Evolutionary conservation across 2,888 invertebrate genomes (phyloP), one percentile per base, ranked within the genome.

Genomic region (Machimus atricapillus): DNA sequence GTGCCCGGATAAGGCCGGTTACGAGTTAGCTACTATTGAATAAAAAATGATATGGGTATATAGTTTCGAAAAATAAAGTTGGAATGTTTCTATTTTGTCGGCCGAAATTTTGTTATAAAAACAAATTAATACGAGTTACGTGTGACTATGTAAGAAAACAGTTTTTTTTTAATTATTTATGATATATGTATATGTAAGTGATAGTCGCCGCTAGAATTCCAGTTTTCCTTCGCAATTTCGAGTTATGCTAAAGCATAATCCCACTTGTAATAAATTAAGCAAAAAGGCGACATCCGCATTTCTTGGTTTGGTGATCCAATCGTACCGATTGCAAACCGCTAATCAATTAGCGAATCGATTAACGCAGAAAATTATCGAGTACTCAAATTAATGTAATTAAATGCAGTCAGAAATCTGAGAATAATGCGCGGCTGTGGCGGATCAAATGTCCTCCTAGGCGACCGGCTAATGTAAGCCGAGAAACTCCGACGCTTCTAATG

Each of bases 301-400:
- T 66, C 23, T 66, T 8, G 8, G 23, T 27, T 66, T 66, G 27
- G 7, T 23, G 27, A 66, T 14, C 66, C 8, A 23, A 23, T 23
- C 66, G 19, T 66, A 66, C 66, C 27, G 7, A 23, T 66, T 2
- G 19, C 19, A 87, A 87, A 77, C 78, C 37, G 56, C 73, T 73
- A 88, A 83, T 88, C 87, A 87, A 88, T 83, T 87, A 76, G 52
- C 56, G 56, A 87, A 52, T 66, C 74, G 85, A 85, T 88, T 88
- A 87, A 87, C 85, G 85, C 87, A 74, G 79, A 74, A 74, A 88
- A 87, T 86, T 88, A 87, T 74, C 87, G 79, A 85, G 85, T 87
- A 87, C 88, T 88, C 87, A 87, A 88, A 88, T 88, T 88, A 88
- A 88, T 87, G 85, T 87, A 88, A 88, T 88, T 88, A 88, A 76